Evolutionary conservation across 2,797 vertebrate species (phyloP).

Genomic region (Syncerus caffer): DNA sequence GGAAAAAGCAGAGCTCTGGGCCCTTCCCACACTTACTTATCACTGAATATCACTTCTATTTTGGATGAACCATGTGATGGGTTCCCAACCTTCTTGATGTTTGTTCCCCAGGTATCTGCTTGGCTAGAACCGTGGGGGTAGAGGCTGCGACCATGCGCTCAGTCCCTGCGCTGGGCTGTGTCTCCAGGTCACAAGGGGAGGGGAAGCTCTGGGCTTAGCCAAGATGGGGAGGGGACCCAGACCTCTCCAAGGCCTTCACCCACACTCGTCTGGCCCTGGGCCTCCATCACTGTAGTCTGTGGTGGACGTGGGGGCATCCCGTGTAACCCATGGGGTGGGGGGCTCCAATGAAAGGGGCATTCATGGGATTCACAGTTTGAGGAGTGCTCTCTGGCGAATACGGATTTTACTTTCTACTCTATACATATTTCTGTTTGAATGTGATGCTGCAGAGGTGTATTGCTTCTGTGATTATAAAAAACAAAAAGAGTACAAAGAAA

Average conservation of each 20-base stretch:
- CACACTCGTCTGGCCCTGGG: rapidly evolving
- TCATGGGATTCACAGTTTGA: neutral
- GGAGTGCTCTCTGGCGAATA: neutral
- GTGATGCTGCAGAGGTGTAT: too few species aligned
- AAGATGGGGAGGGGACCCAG: too few species aligned
- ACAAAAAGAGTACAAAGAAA: neutral
- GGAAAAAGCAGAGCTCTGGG: neutral
- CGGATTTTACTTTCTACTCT: neutral
- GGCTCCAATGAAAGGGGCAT: neutral
- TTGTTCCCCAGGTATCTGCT: neutral
- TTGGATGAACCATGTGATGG: neutral
- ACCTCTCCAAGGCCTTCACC: neutral
- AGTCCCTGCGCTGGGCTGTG: rapidly evolving
- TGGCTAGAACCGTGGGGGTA: neutral
- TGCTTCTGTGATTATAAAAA: neutral
- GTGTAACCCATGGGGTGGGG: rapidly evolving
- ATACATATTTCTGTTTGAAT: neutral
- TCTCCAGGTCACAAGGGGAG: neutral
- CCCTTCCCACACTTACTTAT: neutral
- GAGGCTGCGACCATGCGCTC: too few species aligned
- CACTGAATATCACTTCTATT: too few species aligned
- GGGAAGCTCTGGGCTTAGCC: too few species aligned
- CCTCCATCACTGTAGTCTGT: neutral
- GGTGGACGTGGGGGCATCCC: neutral
- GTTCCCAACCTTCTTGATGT: neutral